Percentiles rank a stretch among this genome's conserved stretches.
Conservation (phyloP, 2,113 vertebrate genomes). For the Gymnorhina tibicen region DNA sequence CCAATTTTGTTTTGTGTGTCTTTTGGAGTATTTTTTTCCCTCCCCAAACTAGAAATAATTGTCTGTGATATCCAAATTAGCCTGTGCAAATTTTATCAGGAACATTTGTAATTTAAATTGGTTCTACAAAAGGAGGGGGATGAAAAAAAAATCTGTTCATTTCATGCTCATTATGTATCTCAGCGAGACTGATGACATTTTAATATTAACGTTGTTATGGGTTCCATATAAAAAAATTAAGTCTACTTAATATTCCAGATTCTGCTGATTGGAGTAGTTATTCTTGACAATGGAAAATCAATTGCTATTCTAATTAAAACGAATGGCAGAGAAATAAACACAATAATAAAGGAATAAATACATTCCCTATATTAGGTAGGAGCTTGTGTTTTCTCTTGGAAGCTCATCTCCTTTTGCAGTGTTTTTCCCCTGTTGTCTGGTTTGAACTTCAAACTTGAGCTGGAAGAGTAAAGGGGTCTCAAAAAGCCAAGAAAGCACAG, state of each 20-base stretch:
- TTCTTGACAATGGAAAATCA: conserved; percentile 45
- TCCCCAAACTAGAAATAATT: conserved; percentile 23
- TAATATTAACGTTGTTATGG: conserved; percentile 57
- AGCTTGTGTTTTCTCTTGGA: background rate
- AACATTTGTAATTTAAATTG: conserved; percentile 69
- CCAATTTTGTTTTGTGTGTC: background rate
- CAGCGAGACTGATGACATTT: conserved; percentile 52
- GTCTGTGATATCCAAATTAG: conserved; percentile 42
- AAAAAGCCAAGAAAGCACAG: background rate
- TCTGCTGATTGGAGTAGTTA: conserved; percentile 32
- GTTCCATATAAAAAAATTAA: conserved; percentile 26
- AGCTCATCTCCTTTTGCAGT: background rate
- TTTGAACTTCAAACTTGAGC: background rate
- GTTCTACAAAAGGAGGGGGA: background rate
- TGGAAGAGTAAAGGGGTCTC: background rate
- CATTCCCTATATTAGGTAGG: background rate
- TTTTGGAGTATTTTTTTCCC: background rate
- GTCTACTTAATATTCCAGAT: conserved; percentile 41
- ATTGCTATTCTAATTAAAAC: conserved; percentile 41
- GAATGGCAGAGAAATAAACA: conserved; percentile 38
- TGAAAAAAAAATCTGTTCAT: conserved; percentile 19
- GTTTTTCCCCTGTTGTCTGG: accelerated
- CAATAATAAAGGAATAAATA: background rate
- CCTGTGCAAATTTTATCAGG: conserved; percentile 42
- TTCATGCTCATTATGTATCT: conserved; percentile 65